phyloP scores from a whole-genome alignment of 2,888 invertebrate genomes.

The Epinotia brunnichana region DNA sequence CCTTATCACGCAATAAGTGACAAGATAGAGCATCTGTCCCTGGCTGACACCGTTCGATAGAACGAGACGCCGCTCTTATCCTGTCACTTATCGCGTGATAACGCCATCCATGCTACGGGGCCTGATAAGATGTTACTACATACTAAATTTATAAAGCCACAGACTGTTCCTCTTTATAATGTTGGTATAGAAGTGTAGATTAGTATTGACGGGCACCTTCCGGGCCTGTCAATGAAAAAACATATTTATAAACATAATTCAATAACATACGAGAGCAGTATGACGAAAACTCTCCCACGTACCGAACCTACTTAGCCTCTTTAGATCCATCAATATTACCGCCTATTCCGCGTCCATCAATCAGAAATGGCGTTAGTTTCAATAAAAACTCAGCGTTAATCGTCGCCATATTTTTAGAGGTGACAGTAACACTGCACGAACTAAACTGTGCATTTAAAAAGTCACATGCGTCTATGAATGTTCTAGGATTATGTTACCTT shows the following conservation, averaged over 20 bases:
- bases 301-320: neutral
- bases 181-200: too few relatives aligned
- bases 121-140: too few relatives aligned
- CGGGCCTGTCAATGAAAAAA: too few relatives aligned
- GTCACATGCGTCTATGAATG: neutral
- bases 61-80: too few relatives aligned
- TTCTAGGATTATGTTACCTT: slow-evolving; percentile 6
- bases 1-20: too few relatives aligned
- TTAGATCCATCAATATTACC: neutral
- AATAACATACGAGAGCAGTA: neutral
- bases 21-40: too few relatives aligned
- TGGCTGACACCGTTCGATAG: too few relatives aligned
- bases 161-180: too few relatives aligned
- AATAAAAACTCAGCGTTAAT: slow-evolving; percentile 33
- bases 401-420: slow-evolving; percentile 32
- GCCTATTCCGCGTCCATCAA: neutral
- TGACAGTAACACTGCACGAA: slow-evolving; percentile 23
- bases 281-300: slow-evolving; percentile 11
- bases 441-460: neutral
- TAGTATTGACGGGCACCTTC: too few relatives aligned
- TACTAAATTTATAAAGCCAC: too few relatives aligned
- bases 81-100: too few relatives aligned
- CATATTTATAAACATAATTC: neutral
- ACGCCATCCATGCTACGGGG: too few relatives aligned
- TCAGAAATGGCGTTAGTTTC: slow-evolving; percentile 11